These are phyloP conservation scores for Amphipoea lucens DNA, from an alignment of 2,888 invertebrate genomes.

Conservation along the genomic window DNA sequence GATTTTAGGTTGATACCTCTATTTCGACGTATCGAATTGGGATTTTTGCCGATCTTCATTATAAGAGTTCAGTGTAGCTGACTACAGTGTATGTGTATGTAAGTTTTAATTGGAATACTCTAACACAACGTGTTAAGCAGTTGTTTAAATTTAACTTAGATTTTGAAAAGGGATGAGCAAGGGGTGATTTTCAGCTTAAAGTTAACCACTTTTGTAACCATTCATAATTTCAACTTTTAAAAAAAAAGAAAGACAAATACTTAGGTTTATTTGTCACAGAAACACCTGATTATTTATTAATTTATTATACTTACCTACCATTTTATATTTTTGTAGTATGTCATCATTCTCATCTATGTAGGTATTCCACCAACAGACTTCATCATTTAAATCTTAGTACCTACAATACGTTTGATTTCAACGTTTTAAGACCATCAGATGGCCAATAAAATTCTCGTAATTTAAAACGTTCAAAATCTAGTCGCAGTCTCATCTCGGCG, in stretches of 20 bases:
- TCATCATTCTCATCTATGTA: background rate
- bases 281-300: no score
- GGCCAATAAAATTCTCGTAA: no score
- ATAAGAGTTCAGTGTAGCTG: no score
- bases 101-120: no score
- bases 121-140: no score
- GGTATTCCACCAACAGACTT: background rate
- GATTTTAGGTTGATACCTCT: conserved; percentile 1
- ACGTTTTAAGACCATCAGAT: no score
- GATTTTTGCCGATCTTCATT: background rate
- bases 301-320: no score
- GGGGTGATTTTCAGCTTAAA: background rate
- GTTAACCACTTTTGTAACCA: background rate
- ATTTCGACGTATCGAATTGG: background rate
- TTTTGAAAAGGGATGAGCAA: background rate
- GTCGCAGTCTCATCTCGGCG: no score
- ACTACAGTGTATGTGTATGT: no score
- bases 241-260: no score
- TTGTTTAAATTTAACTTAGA: background rate
- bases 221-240: background rate
- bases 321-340: background rate
- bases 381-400: background rate
- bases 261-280: no score
- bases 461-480: no score
- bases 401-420: background rate